A percentile compares a stretch with the other conserved stretches of the same genome.
These are phyloP conservation scores for Drosophila yooni DNA, from an alignment of 2,888 invertebrate species.

Conservation along the genomic window DNA sequence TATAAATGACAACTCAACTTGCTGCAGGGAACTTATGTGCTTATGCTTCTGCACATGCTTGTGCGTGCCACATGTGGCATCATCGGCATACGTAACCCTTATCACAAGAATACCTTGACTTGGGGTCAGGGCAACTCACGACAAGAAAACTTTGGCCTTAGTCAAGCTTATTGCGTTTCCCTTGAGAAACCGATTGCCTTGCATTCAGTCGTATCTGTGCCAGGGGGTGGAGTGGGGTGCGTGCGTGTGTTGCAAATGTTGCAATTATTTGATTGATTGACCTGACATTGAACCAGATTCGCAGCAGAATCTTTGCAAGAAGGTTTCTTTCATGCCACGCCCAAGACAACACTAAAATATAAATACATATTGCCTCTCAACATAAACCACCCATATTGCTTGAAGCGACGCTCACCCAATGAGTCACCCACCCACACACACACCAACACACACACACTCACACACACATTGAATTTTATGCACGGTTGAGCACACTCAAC, in stretches of 20 bases:
- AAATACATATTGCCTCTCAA: constrained; percentile 59
- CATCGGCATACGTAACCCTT: background rate
- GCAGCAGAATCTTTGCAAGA: constrained; percentile 11
- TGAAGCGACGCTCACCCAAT: constrained; percentile 13
- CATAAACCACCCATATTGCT: constrained; percentile 8
- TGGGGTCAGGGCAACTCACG: constrained; percentile 25
- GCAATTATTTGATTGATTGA: constrained; percentile 51
- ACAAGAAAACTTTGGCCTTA: constrained; percentile 22
- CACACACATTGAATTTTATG: constrained; percentile 28
- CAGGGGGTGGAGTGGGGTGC: background rate
- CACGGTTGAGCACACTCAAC: constrained; percentile 36
- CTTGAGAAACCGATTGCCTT: constrained; percentile 44
- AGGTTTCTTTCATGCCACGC: constrained; percentile 46
- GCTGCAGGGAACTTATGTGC: background rate
- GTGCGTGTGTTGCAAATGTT: constrained; percentile 29
- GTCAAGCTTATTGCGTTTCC: constrained; percentile 19
- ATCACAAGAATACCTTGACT: constrained; percentile 7
- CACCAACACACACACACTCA: background rate
- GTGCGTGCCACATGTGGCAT: background rate
- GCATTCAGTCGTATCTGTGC: constrained; percentile 34
- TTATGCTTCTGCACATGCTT: background rate
- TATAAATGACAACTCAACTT: background rate
- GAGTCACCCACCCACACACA: constrained; percentile 29
- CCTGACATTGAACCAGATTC: constrained; percentile 71
- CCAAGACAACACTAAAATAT: constrained; percentile 16